Base-by-base conservation (phyloP, 2,113 vertebrate species). In the Merops nubicus region DNA sequence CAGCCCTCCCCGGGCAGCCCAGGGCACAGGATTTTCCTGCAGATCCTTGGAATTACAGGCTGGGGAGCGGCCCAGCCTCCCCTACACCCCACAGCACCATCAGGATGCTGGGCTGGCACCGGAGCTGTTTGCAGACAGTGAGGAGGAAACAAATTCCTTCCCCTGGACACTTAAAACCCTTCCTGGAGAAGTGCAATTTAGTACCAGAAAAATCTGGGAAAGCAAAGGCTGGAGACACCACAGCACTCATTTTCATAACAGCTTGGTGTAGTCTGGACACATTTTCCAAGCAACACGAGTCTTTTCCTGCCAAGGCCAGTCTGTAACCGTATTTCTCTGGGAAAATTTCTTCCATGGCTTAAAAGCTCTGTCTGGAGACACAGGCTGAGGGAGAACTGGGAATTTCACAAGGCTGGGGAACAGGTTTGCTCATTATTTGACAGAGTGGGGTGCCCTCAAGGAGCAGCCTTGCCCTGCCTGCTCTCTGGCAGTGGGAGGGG, bases 221-320 rank as follows among this genome's bases (percentile, higher is more conserved):
- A 38, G 62, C 56, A 20, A 34, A 63, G 60, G 21, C 95, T 82
- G 84, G 69, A 45, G 96, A 48, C 21, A 51, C 70, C 3, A 0
- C 74, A 83, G 74, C 64, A 9, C 53, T 92, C 60, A 68, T 89
- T 96, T 95, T 77, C 92, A 95, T 85, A 91, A 91, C 95, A 95
- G 93, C 89, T 94, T 95, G 94, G 91, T 26, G 1, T 91, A 73
- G 91, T 91, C 89, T 40, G 42, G 81, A 95, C 93, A 85, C 87
- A 69, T 79, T 93, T 94, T 86, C 76, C 87, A 88, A 73, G 54
- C 3, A 0, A 21, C 65, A 29, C 65, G 42, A 79, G 94, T 85
- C 93, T 95, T 95, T 95, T 82, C 78, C 95, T 97, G 94, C 96
- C 96, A 95, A 76, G 67, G 78, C 74, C 80, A 28, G 5, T 56